Percentiles rank a stretch among this genome's conserved stretches.
Evolutionary conservation across 2,113 vertebrate species (phyloP).

Genomic region (Aspidoscelis tigris): DNA sequence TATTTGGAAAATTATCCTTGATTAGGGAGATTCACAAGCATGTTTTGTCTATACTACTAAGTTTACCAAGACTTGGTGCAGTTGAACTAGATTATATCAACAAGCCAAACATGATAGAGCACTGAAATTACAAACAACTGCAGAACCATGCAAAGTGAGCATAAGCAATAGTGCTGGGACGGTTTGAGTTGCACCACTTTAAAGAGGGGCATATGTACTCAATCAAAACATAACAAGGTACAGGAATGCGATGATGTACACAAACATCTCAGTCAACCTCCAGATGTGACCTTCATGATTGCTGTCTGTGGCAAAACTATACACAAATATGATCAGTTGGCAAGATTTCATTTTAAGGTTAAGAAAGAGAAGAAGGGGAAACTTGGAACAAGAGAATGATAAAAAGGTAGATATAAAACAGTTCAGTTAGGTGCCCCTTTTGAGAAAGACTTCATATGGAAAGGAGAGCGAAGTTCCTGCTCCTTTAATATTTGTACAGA

Average conservation of each 20-base stretch:
- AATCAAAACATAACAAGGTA: slow-evolving; percentile 9
- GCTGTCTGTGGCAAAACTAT: not conserved
- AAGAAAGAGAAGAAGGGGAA: too few species aligned
- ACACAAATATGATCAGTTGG: not conserved
- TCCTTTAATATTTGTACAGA: too few species aligned
- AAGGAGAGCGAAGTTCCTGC: too few species aligned
- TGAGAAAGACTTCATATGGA: too few species aligned
- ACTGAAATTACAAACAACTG: not conserved
- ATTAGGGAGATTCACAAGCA: not conserved
- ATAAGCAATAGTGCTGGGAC: not conserved
- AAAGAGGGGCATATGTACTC: not conserved
- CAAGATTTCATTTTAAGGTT: not conserved
- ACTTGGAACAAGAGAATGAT: too few species aligned
- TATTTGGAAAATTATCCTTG: not conserved
- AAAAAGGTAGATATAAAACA: too few species aligned
- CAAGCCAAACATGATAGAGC: not conserved
- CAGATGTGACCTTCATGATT: not conserved
- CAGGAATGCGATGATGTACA: not conserved
- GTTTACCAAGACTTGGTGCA: not conserved
- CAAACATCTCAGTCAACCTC: not conserved
- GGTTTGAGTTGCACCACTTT: not conserved
- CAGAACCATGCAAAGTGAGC: not conserved
- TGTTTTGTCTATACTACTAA: not conserved
- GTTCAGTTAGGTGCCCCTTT: too few species aligned
- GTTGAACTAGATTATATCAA: not conserved